Evolutionary conservation across 2,113 vertebrate genomes (phyloP), one percentile per base, ranked within the genome.

Genomic region (Otus sunia): DNA sequence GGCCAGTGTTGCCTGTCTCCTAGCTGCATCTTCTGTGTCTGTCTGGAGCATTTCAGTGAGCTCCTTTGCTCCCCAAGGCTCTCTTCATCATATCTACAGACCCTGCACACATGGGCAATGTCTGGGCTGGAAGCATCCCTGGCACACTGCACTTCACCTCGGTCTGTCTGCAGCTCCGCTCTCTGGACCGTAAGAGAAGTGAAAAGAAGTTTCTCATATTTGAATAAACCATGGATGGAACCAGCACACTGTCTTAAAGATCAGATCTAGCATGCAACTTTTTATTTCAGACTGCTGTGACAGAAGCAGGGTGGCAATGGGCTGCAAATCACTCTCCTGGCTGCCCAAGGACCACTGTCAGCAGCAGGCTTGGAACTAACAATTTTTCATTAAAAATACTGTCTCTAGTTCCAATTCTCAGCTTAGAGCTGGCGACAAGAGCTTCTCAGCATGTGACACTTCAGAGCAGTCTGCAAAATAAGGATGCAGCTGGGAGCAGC

Each of bases 361-460:
- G 5, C 63, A 78, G 83, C 43, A 92, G 67, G 74, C 79, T 82
- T 49, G 83, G 76, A 96, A 96, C 91, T 73, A 55, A 63, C n/a
- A 10, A 52, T 52, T 88, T 95, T 69, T 86, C 74, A 91, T 96
- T 83, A 92, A 88, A 87, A 94, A 92, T 69, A 47, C 43, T 58
- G 39, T 67, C 34, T 58, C 69, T 53, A 68, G 71, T 63, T 90
- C 52, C 94, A 94, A 74, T 97, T 97, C 90, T 91, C 96, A 92
- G 86, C 58, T 94, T 67, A 34, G 80, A 75, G 74, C 53, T 69
- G 53, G 84, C 88, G 90, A 91, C 83, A 92, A 91, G 36, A 73
- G 73, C 82, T 82, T 62, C 94, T 89, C 92, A 79, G 93, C 86
- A 39, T 39, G 80, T 26, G 75, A 71, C 49, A 60, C 74, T 76